A percentile compares a stretch with the other conserved stretches of the same genome.
phyloP scores from a whole-genome alignment of 2,888 invertebrate species.

The Oxystoma pomonae region DNA sequence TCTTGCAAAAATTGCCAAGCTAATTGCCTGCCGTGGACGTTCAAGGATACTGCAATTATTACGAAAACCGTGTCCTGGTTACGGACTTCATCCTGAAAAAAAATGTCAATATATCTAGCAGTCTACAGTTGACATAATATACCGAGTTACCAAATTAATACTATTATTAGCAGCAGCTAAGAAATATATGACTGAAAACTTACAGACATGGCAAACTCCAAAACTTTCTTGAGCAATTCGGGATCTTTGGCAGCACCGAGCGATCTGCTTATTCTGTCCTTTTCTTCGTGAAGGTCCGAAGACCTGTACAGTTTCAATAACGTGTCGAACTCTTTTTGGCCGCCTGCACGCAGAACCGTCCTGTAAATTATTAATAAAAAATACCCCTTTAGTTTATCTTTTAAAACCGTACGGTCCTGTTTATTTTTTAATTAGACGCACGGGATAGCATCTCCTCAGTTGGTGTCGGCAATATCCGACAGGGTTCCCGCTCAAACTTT shows the following conservation, averaged over 20 bases:
- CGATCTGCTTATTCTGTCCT: constrained; percentile 82
- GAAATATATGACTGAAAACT: too few species aligned
- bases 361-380: too few species aligned
- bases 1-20: constrained; percentile 91
- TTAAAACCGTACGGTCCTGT: too few species aligned
- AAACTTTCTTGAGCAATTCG: constrained; percentile 65
- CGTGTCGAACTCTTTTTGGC: constrained; percentile 66
- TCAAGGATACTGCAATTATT: constrained; percentile 79
- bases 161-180: too few species aligned
- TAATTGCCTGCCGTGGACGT: constrained; percentile 75
- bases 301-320: constrained; percentile 78
- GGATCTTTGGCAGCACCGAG: constrained; percentile 77
- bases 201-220: constrained; percentile 79
- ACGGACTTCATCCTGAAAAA: constrained; percentile 74
- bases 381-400: too few species aligned
- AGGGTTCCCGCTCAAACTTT: too few species aligned
- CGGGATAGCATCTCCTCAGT: too few species aligned
- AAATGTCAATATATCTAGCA: too few species aligned
- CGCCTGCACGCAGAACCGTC: constrained; percentile 71
- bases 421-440: too few species aligned
- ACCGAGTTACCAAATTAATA: too few species aligned
- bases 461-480: too few species aligned
- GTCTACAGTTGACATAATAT: too few species aligned
- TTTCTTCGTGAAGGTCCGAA: constrained; percentile 89
- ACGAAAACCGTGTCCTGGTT: constrained; percentile 90